Conservation (phyloP, 1,140 invertebrate genomes). For the Platyscapa corneri region DNA sequence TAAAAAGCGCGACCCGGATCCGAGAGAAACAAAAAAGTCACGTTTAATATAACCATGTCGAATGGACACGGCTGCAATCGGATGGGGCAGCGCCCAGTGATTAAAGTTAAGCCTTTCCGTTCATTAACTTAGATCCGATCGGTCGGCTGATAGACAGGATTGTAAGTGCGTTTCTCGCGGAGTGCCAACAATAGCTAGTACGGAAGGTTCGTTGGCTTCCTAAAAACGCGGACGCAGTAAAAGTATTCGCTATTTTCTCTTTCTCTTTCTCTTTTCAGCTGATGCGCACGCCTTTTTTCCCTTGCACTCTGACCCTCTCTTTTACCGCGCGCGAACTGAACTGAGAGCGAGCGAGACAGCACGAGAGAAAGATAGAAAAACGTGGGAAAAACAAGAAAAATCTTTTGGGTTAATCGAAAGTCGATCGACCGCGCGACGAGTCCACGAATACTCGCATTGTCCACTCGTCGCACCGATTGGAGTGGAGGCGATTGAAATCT, state of each 20-base stretch:
- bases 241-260: constrained; percentile 31
- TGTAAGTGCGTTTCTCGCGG: constrained; percentile 51
- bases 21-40: constrained; percentile 12
- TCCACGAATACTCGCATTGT: constrained; percentile 63
- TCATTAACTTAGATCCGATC: constrained; percentile 46
- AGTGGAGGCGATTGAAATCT: constrained; percentile 66
- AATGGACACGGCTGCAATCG: neutral
- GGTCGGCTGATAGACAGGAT: constrained; percentile 22
- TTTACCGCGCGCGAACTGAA: neutral
- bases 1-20: neutral
- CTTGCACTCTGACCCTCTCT: neutral
- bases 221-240: constrained; percentile 46
- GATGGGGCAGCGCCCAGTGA: neutral
- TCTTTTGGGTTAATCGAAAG: constrained; percentile 66
- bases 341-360: neutral
- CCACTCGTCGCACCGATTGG: constrained; percentile 58
- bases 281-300: neutral
- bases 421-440: constrained; percentile 64
- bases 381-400: constrained; percentile 57
- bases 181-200: constrained; percentile 14
- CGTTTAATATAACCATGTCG: constrained; percentile 10
- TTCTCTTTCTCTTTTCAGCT: neutral
- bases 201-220: constrained; percentile 2
- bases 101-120: constrained; percentile 15
- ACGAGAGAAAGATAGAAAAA: neutral